Conservation (phyloP, 2,797 vertebrate genomes). For the Pseudochromis fuscus region DNA sequence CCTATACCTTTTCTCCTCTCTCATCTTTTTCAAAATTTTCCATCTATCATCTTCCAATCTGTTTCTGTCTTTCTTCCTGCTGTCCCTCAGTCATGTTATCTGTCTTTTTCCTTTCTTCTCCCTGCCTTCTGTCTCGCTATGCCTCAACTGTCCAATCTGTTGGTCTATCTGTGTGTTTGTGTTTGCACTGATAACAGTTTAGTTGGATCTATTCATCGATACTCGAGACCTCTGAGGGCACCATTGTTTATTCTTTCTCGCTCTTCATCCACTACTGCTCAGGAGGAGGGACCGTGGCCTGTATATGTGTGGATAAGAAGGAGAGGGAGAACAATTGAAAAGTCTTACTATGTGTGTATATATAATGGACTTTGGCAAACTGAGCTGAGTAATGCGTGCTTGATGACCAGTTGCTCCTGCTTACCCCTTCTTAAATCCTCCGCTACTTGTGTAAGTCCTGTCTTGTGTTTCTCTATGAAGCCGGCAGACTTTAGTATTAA, state of each 20-base stretch:
- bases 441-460: constrained; percentile 40
- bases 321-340: constrained; percentile 30
- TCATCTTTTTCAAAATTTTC: neutral
- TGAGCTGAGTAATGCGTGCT: constrained; percentile 48
- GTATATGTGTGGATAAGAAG: constrained; percentile 45
- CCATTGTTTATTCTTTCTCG: constrained; percentile 64
- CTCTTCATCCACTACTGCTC: constrained; percentile 49
- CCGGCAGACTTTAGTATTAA: constrained; percentile 41
- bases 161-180: constrained; percentile 67
- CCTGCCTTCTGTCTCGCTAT: constrained; percentile 7
- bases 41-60: neutral
- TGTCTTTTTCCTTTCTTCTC: constrained; percentile 17
- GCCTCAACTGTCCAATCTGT: constrained; percentile 48
- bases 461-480: constrained; percentile 31
- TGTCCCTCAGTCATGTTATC: constrained; percentile 4
- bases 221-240: constrained; percentile 62
- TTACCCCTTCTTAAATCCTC: constrained; percentile 42
- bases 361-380: constrained; percentile 34
- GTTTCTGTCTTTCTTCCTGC: constrained; percentile 19
- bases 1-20: neutral
- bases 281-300: constrained; percentile 23
- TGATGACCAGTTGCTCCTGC: constrained; percentile 46
- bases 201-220: constrained; percentile 70
- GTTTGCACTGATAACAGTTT: constrained; percentile 78
- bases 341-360: constrained; percentile 13